These are phyloP conservation scores for Erythrolamprus reginae DNA, from an alignment of 2,113 vertebrate species.

Conservation along the genomic window DNA sequence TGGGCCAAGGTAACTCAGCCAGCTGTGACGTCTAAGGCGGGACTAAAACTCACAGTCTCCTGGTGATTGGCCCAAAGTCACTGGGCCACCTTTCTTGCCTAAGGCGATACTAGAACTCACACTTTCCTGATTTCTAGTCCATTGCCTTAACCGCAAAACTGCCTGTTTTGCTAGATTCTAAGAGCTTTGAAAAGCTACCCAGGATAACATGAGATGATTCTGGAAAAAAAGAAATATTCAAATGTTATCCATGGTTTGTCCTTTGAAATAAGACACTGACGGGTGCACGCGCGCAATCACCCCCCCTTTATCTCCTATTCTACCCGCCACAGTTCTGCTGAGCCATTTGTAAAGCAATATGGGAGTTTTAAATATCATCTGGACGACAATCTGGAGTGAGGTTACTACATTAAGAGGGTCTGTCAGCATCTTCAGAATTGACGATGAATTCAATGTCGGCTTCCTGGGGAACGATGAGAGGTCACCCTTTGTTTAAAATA, in stretches of 20 bases:
- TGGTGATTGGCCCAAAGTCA: too few species aligned
- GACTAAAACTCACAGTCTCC: too few species aligned
- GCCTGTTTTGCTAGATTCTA: not conserved
- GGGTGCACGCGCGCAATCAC: not conserved
- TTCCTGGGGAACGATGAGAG: constrained; percentile 35
- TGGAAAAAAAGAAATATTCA: too few species aligned
- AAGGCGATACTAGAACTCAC: not conserved
- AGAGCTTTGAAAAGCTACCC: not conserved
- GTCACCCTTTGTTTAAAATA: constrained; percentile 54
- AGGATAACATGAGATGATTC: not conserved
- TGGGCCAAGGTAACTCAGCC: not conserved
- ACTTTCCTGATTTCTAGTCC: not conserved
- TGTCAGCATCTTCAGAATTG: constrained; percentile 53
- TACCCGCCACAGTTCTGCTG: constrained; percentile 32
- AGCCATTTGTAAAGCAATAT: constrained; percentile 22
- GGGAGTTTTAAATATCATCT: constrained; percentile 30
- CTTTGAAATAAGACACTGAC: constrained; percentile 17
- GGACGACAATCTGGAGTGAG: not conserved
- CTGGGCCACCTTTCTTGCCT: too few species aligned
- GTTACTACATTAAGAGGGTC: constrained; percentile 18
- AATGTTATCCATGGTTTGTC: not conserved
- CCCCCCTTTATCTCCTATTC: constrained; percentile 4
- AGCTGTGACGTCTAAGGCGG: too few species aligned
- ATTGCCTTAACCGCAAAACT: not conserved
- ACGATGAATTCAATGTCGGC: constrained; percentile 39